Percentiles rank a stretch among this genome's conserved stretches.
Conservation (phyloP, 30 jellyfish, hydroid and myxozoan species). For the Rhopilema esculentum region DNA sequence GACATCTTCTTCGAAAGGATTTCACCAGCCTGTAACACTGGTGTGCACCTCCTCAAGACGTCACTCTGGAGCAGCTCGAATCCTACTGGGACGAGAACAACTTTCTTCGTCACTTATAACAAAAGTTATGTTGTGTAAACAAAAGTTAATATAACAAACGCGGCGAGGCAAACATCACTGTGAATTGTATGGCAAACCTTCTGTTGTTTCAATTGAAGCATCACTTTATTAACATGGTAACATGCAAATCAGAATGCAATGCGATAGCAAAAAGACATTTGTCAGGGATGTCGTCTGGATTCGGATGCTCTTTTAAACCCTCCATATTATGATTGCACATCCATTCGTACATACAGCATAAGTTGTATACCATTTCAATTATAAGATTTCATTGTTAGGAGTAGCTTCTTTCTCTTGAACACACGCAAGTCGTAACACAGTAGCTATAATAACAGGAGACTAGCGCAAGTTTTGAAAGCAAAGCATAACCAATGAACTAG, state of each 20-base stretch:
- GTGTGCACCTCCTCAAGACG: neutral
- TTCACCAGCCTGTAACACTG: no score
- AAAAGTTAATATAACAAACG: no score
- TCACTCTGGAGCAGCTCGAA: neutral
- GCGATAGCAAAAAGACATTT: neutral
- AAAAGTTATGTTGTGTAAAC: neutral
- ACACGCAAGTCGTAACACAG: no score
- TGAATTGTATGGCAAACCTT: neutral
- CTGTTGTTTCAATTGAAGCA: neutral
- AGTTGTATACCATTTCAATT: neutral
- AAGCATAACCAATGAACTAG: no score
- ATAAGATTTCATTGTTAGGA: no score
- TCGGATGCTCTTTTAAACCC: neutral
- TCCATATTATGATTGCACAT: neutral
- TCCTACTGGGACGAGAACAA: neutral
- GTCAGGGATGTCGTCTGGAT: neutral
- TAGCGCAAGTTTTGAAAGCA: no score
- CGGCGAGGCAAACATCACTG: neutral
- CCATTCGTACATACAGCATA: no score
- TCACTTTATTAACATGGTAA: neutral
- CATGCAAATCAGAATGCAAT: neutral
- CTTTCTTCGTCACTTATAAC: neutral
- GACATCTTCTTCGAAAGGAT: no score
- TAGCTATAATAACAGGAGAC: no score
- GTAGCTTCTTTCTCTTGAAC: no score